These are phyloP conservation scores for Mesoclemmys tuberculata DNA, from an alignment of 2,113 vertebrate genomes.

Conservation along the genomic window DNA sequence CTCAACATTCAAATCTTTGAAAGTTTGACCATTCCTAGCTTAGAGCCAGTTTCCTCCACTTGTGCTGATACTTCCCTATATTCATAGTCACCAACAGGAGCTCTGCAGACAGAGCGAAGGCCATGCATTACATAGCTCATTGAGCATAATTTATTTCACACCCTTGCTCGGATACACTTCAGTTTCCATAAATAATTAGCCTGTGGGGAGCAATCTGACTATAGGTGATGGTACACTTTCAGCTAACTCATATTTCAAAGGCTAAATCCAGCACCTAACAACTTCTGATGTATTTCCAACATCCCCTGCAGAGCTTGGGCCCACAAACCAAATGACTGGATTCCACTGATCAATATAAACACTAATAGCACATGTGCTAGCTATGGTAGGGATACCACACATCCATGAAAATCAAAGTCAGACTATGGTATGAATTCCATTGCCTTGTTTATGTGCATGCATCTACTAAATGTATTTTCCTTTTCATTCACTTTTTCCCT, in stretches of 20 bases:
- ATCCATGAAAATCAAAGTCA: not conserved
- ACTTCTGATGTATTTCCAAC: accelerated
- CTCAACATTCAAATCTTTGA: not conserved
- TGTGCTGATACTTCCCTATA: not conserved
- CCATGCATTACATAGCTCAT: not conserved
- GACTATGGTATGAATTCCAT: not conserved
- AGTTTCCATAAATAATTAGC: not conserved
- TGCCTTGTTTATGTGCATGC: not conserved
- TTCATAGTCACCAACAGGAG: not conserved
- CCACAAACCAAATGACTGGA: not conserved
- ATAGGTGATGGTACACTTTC: not conserved
- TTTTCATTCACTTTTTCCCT: not conserved
- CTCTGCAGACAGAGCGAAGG: not conserved
- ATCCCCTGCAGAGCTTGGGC: not conserved
- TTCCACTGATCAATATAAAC: not conserved
- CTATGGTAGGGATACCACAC: not conserved
- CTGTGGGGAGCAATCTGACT: not conserved
- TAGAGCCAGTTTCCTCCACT: not conserved
- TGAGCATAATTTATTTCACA: not conserved
- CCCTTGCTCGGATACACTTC: not conserved
- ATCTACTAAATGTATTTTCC: not conserved
- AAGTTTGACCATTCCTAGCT: accelerated
- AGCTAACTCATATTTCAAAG: not conserved
- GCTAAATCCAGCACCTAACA: not conserved
- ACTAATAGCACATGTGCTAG: not conserved